phyloP scores from a whole-genome alignment of 2,113 vertebrate genomes.

The Acrocephalus kingi region DNA sequence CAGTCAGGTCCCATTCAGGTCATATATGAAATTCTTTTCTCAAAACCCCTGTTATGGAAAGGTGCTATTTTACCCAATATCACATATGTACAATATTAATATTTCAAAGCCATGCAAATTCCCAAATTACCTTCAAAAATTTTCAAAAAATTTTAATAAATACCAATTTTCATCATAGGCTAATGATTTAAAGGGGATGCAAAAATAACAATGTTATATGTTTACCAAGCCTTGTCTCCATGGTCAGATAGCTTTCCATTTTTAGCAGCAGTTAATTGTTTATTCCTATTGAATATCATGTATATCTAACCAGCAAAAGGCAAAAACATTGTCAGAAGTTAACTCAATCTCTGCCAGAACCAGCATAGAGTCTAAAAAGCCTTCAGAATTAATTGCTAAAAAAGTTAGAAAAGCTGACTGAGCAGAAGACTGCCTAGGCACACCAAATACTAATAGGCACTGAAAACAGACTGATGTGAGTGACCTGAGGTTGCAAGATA shows the following conservation, averaged over 20 bases:
- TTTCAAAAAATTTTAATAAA: not conserved
- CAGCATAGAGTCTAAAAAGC: not conserved
- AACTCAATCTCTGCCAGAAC: not conserved
- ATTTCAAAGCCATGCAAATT: not conserved
- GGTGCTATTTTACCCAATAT: not conserved
- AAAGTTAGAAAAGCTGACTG: not conserved
- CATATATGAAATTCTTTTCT: not conserved
- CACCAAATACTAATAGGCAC: not conserved
- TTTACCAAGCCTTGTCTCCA: not conserved
- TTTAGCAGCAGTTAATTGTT: not conserved
- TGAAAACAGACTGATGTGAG: not conserved
- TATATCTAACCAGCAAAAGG: not conserved
- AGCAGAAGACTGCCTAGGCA: not conserved
- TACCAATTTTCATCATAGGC: not conserved
- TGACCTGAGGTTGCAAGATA: not conserved
- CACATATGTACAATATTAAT: not conserved
- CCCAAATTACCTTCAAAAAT: not conserved
- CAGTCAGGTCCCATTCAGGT: not conserved
- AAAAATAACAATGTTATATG: not conserved
- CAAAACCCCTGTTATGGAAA: not conserved
- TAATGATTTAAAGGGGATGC: not conserved
- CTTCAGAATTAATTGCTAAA: not conserved
- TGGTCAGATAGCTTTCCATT: not conserved
- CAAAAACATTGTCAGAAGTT: not conserved
- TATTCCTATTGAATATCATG: not conserved